Conservation (phyloP, 2,888 invertebrate species). For the Cotesia congregata region DNA sequence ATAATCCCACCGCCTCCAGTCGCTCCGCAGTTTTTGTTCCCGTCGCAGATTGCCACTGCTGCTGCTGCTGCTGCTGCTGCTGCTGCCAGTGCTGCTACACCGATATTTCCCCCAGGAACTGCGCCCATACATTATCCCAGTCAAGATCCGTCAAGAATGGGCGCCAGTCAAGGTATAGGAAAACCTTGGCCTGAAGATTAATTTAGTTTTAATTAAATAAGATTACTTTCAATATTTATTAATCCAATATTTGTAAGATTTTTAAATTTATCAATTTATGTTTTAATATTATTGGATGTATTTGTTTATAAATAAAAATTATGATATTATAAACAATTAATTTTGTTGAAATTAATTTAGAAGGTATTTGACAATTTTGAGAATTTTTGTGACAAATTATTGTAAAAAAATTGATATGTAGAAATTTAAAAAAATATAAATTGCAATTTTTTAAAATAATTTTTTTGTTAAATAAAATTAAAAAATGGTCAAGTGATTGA, state of each 20-base stretch:
- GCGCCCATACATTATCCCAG: constrained; percentile 91
- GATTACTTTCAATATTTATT: neutral
- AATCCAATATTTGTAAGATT: neutral
- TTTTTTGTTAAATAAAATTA: no score
- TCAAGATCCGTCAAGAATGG: constrained; percentile 95
- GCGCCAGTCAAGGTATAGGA: constrained; percentile 74
- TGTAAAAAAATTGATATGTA: no score
- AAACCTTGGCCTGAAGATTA: constrained; percentile 69
- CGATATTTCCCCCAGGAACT: constrained; percentile 72
- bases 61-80: constrained; percentile 70
- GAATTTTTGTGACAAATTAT: no score
- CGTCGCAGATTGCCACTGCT: constrained; percentile 68
- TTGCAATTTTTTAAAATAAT: no score
- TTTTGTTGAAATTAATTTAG: neutral
- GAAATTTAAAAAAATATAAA: no score
- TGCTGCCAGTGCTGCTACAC: constrained; percentile 69
- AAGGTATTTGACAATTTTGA: neutral
- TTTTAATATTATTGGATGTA: neutral
- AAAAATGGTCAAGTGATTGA: neutral
- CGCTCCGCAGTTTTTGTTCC: constrained; percentile 69
- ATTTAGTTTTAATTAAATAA: constrained; percentile 4
- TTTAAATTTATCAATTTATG: neutral
- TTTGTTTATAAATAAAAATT: neutral
- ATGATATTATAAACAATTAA: neutral
- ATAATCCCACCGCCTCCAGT: constrained; percentile 71